These are phyloP conservation scores for Acanthococcus lagerstroemiae DNA, from an alignment of 2,888 invertebrate genomes.

Conservation along the genomic window DNA sequence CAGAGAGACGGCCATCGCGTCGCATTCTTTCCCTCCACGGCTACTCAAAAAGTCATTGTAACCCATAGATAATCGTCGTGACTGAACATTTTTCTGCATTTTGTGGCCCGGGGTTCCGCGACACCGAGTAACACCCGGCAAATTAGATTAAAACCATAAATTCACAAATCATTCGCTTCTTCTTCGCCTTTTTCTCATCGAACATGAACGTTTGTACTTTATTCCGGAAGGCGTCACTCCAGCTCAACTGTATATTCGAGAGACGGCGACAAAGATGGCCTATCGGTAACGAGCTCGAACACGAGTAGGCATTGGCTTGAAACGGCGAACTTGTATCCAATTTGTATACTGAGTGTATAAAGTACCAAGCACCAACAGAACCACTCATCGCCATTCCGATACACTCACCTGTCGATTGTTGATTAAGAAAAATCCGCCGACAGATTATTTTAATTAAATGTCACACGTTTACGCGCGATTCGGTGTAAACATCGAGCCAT, in stretches of 20 bases:
- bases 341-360: too few relatives aligned
- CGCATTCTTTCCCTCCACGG: too few relatives aligned
- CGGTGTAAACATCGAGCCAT: neutral
- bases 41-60: neutral
- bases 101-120: too few relatives aligned
- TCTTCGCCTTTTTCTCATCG: neutral
- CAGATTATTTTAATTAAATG: slow-evolving; percentile 1
- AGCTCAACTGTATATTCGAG: neutral
- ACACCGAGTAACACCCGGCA: neutral
- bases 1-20: too few relatives aligned
- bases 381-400: neutral
- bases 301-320: neutral
- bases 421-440: neutral
- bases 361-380: too few relatives aligned
- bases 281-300: neutral
- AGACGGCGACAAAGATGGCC: neutral
- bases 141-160: neutral
- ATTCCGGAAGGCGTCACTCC: neutral
- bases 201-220: neutral
- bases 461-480: slow-evolving; percentile 2
- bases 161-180: neutral
- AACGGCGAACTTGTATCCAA: too few relatives aligned
- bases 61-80: neutral
- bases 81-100: neutral
- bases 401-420: neutral